Conservation (phyloP, 2,797 vertebrate genomes). For the Anolis apletophallus region DNA sequence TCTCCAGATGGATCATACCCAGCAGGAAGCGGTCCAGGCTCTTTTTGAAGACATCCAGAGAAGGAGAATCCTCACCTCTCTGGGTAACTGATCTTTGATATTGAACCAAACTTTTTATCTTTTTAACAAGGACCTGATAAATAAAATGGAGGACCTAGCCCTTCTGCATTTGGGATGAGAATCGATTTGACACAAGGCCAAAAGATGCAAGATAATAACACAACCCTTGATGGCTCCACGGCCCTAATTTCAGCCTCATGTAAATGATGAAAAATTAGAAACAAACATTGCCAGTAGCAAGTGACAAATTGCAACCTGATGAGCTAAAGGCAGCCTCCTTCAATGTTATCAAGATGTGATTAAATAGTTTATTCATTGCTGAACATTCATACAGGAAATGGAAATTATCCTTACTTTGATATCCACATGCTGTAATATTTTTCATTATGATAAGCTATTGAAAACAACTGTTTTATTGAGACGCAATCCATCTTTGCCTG, state of each 20-base stretch:
- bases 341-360: slow-evolving; percentile 75
- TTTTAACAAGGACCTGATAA: not conserved
- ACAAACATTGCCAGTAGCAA: slow-evolving; percentile 52
- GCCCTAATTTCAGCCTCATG: slow-evolving; percentile 62
- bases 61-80: no score
- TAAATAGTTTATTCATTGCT: slow-evolving; percentile 73
- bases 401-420: slow-evolving; percentile 68
- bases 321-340: slow-evolving; percentile 68
- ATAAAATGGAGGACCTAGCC: slow-evolving; percentile 20
- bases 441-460: slow-evolving; percentile 76
- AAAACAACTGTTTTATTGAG: slow-evolving; percentile 75
- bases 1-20: no score
- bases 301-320: slow-evolving; percentile 78
- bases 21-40: no score
- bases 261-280: slow-evolving; percentile 71
- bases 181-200: slow-evolving; percentile 42
- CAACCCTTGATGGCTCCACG: slow-evolving; percentile 42
- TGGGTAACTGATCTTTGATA: no score
- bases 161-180: slow-evolving; percentile 18
- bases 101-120: no score
- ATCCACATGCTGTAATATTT: slow-evolving; percentile 70
- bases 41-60: no score
- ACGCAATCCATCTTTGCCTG: slow-evolving; percentile 70
- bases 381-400: slow-evolving; percentile 68
- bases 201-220: slow-evolving; percentile 52